phyloP scores from a whole-genome alignment of 2,113 vertebrate genomes.

The Pteruthius melanotis region DNA sequence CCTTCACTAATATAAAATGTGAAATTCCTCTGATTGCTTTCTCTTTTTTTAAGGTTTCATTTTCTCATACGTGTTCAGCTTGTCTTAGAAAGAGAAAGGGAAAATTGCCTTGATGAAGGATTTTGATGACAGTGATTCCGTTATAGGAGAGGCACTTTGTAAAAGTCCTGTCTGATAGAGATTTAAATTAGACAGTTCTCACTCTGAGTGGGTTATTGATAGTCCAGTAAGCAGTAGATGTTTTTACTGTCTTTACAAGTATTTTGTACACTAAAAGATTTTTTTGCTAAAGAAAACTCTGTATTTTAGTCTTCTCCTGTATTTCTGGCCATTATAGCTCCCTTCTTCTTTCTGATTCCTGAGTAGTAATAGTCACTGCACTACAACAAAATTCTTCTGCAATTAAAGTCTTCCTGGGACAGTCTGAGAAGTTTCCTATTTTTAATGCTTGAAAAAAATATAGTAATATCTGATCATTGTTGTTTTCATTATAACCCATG shows the following conservation, averaged over 20 bases:
- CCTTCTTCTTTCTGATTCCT: neutral
- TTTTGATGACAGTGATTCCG: neutral
- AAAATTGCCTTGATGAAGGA: neutral
- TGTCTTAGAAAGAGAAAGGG: neutral
- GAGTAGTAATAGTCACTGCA: neutral
- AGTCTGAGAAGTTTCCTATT: neutral
- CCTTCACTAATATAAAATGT: neutral
- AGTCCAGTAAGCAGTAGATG: neutral
- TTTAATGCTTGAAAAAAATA: neutral
- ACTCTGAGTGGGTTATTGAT: neutral
- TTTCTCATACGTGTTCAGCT: neutral
- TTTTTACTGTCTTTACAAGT: neutral
- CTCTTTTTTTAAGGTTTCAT: neutral
- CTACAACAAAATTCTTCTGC: neutral
- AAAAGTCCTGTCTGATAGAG: neutral
- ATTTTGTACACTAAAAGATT: neutral
- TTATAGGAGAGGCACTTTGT: neutral
- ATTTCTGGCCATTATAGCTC: neutral
- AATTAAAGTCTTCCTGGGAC: neutral
- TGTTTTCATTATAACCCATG: constrained; percentile 3
- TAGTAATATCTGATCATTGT: neutral
- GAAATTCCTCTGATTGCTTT: neutral
- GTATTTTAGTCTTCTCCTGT: neutral
- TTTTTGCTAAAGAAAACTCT: neutral
- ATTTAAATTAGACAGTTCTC: neutral